Evolutionary conservation across 2,113 vertebrate species (phyloP), one percentile per base, ranked within the genome.

Genomic region (Oxygymnocypris stewartii): DNA sequence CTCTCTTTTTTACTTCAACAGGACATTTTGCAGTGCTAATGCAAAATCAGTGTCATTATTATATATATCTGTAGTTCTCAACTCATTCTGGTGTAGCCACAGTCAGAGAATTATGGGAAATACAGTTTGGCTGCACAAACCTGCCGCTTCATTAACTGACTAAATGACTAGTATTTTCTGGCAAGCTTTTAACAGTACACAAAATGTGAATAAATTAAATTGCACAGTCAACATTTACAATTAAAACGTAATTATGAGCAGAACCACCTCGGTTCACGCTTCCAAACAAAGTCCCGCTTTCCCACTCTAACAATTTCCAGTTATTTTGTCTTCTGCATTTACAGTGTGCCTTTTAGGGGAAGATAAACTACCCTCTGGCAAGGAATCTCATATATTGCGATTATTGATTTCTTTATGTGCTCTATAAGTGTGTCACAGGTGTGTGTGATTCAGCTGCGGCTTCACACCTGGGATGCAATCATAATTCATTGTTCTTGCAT

Each of bases 331-430:
- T 31, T 35, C 71, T 25, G 5, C 31, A n/a, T 23, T 47, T 31
- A 59, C 37, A 47, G 31, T 23, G 25, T 40, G 37, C 0, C 77
- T 49, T 40, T 63, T 79, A 6, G 13, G 74, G 57, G 44, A 25
- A 23, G 78, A 88, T 86, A 40, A 47, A 79, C 49, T 4, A 18
- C 75, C 80, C 20, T 7, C 16, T 67, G 80, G 31, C 74, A 31
- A 9, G 16, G 80, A 84, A 82, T 67, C 13, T 79, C 81, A 80
- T 63, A 76, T 88, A 76, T 69, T 74, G 49, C 37, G 51, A 44
- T 67, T 78, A 80, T 54, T 80, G 88, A 88, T 88, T 88, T 76
- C 67, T 71, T 28, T 10, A 28, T 78, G 31, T 80, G 14, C 63
- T 42, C 31, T 76, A 6, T 67, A 82, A 69, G 80, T 69, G 44